phyloP scores from a whole-genome alignment of 2,888 invertebrate species.

The Drosophila trichaetosa region DNA sequence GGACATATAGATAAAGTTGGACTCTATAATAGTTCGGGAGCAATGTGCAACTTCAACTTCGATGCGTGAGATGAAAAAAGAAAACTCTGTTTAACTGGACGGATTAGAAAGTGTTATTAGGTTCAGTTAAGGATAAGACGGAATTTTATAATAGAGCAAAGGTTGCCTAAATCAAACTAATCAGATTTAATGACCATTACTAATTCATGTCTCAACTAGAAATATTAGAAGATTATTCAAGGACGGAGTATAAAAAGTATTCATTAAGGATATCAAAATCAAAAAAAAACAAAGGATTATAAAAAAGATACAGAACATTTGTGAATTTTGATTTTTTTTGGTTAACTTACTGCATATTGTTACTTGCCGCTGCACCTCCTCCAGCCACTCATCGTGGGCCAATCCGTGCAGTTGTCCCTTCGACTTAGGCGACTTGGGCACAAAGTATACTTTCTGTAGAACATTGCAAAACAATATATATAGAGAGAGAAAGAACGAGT shows the following conservation, averaged over 20 bases:
- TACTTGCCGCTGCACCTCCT: slow-evolving; percentile 87
- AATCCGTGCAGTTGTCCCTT: slow-evolving; percentile 83
- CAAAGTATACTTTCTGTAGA: slow-evolving; percentile 83
- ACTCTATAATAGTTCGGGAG: slow-evolving; percentile 9
- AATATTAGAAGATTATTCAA: neutral
- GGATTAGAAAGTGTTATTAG: neutral
- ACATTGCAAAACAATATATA: neutral
- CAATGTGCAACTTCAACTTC: slow-evolving; percentile 48
- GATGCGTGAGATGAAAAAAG: slow-evolving; percentile 24
- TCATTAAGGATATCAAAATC: neutral
- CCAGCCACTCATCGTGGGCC: slow-evolving; percentile 88
- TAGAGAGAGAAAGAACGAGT: too few species aligned
- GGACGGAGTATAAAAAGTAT: neutral
- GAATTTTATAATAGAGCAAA: neutral
- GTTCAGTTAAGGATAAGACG: neutral
- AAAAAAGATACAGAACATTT: neutral
- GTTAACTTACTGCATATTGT: slow-evolving; percentile 87
- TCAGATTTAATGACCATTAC: neutral
- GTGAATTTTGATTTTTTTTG: too few species aligned
- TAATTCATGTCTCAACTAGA: neutral
- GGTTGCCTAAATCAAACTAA: neutral
- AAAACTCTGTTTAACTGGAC: neutral
- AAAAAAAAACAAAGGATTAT: neutral
- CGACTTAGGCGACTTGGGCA: slow-evolving; percentile 76
- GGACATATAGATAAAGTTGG: neutral